phyloP scores from a whole-genome alignment of 2,888 invertebrate genomes.

The Empis stercorea region DNA sequence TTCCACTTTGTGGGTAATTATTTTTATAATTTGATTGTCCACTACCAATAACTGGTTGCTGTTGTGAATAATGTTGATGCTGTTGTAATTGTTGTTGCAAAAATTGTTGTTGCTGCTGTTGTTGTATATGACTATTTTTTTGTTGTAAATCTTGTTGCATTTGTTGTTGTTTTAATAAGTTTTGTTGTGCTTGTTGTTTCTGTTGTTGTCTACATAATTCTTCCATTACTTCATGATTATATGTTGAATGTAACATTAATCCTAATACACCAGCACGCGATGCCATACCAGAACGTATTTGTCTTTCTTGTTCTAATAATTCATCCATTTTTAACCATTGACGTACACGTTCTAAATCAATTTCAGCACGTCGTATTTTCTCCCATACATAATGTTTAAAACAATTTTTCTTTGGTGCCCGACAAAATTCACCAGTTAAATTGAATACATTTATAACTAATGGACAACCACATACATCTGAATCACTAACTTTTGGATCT shows the following conservation, averaged over 20 bases:
- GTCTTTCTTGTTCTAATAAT: slow-evolving; percentile 83
- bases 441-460: slow-evolving; percentile 73
- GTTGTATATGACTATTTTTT: neutral
- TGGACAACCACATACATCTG: slow-evolving; percentile 89
- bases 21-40: no score
- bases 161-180: slow-evolving; percentile 10
- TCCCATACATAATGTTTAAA: slow-evolving; percentile 92
- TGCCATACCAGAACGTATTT: slow-evolving; percentile 57
- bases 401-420: slow-evolving; percentile 78
- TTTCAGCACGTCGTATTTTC: slow-evolving; percentile 82
- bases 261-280: slow-evolving; percentile 84
- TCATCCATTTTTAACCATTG: slow-evolving; percentile 93
- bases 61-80: neutral
- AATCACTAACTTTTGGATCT: slow-evolving; percentile 75
- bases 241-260: slow-evolving; percentile 91
- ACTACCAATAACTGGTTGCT: neutral
- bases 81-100: neutral
- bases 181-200: slow-evolving; percentile 22
- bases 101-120: neutral
- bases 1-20: no score
- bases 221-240: slow-evolving; percentile 85
- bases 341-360: slow-evolving; percentile 83
- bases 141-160: slow-evolving; percentile 9
- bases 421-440: slow-evolving; percentile 74
- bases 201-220: slow-evolving; percentile 39